Base-by-base conservation (phyloP, 2,888 invertebrate species). In the Agrenia bidenticulata region DNA sequence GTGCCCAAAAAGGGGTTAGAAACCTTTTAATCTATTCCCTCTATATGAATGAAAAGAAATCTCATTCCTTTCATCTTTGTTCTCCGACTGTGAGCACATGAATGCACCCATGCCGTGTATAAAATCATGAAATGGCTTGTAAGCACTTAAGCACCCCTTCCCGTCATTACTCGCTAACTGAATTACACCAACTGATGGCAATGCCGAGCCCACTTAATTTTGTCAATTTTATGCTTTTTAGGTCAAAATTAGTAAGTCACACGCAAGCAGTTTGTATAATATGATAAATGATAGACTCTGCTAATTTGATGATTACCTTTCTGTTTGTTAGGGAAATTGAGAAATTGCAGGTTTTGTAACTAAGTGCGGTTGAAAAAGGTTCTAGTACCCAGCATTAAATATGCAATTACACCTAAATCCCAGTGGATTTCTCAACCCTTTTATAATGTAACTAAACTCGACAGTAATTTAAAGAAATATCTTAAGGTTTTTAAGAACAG, bases 221-320 rank as follows among this genome's bases (percentile, higher is more conserved):
- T 5, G 45, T 15, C 45, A 45, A 45, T 45, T 45, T 45, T 45
- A 62, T 53, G 53, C 60, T 58, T 53, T 21, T 54, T 58, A 58
- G 55, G 62, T 63, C 41, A 59, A 56, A 51, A 61, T 55, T 67
- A 67, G 54, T 55, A 63, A 59, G 59, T 67, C 62, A 67, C 63
- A 63, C 60, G 63, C 63, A 59, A 60, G 56, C 66, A 60, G 15
- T 45, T 45, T 45, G 32, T 32, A 32, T 11, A 32, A 32, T 32
- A 7, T 7, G n/a, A n/a, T n/a, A 5, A 15, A 15, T 45, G 45
- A 45, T 45, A 17, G n/a, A 15, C 9, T 4, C 45, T 45, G 45
- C 45, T 45, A 45, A 45, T 45, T 45, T 45, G 45, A 45, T 45
- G 19, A 45, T 17, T 45, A 45, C 45, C 45, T 45, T 19, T 15